phyloP scores from a whole-genome alignment of 2,888 invertebrate species.

The Homarus gammarus region DNA sequence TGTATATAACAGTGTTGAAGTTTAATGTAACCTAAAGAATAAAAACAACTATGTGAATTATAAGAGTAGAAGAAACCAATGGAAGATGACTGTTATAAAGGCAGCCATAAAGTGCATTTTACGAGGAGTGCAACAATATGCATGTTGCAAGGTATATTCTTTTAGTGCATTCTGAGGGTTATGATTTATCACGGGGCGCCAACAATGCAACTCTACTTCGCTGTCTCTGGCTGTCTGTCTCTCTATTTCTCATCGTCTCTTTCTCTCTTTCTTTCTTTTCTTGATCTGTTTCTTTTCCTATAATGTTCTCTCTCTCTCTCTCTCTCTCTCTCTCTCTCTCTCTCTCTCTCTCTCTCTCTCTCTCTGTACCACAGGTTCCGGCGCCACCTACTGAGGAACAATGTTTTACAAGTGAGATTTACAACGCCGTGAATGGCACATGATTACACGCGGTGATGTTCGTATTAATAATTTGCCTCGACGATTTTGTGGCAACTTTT shows the following conservation, averaged over 20 bases:
- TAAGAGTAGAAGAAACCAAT: too few species aligned
- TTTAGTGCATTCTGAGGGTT: not conserved
- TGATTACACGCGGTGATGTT: too few species aligned
- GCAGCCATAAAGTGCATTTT: not conserved
- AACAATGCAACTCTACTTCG: not conserved
- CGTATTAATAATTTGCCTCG: too few species aligned
- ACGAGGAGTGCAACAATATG: not conserved
- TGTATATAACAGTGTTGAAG: too few species aligned
- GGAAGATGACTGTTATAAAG: not conserved
- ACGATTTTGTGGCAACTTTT: too few species aligned
- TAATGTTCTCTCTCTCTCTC: not conserved
- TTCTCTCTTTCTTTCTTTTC: not conserved
- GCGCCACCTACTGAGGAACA: too few species aligned
- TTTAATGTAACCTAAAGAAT: too few species aligned
- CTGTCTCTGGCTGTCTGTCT: not conserved
- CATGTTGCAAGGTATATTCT: not conserved
- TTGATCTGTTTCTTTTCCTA: too few species aligned
- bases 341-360: slow-evolving; percentile 18
- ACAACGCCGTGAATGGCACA: too few species aligned
- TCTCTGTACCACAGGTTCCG: not conserved
- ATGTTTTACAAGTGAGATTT: too few species aligned
- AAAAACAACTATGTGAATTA: too few species aligned
- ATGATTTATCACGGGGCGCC: not conserved
- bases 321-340: not conserved
- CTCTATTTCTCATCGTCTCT: not conserved